Conservation (phyloP, 2,797 vertebrate species). For the Hippopotamyrus pictus region DNA sequence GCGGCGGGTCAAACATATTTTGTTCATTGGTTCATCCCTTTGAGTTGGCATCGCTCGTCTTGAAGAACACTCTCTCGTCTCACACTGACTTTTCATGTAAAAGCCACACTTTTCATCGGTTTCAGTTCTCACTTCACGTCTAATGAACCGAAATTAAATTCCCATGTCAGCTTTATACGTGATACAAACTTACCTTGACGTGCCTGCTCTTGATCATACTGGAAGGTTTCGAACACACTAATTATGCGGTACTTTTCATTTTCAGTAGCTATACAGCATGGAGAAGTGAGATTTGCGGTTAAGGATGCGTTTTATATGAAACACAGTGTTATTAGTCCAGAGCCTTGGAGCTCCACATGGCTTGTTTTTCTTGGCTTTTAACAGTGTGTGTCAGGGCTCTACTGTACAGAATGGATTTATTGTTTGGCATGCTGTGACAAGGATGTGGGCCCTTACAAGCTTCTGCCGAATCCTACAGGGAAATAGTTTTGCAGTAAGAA, state of each 20-base stretch:
- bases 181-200: neutral
- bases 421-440: conserved; percentile 14
- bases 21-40: neutral
- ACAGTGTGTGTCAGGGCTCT: neutral
- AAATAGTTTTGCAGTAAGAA: conserved; percentile 7
- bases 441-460: neutral
- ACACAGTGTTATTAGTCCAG: neutral
- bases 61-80: neutral
- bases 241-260: neutral
- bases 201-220: neutral
- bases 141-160: neutral
- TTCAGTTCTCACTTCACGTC: neutral
- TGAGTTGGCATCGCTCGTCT: neutral
- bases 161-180: neutral
- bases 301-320: neutral
- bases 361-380: conserved; percentile 6
- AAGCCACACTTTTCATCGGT: neutral
- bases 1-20: neutral
- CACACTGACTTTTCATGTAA: neutral
- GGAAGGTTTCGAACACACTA: neutral
- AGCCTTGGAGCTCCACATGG: neutral
- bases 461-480: conserved; percentile 4
- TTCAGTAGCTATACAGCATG: neutral
- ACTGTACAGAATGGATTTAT: conserved; percentile 12
- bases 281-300: neutral